A percentile compares a stretch with the other conserved stretches of the same genome.
Conservation (phyloP, 2,797 vertebrate genomes). For the Channa striata region DNA sequence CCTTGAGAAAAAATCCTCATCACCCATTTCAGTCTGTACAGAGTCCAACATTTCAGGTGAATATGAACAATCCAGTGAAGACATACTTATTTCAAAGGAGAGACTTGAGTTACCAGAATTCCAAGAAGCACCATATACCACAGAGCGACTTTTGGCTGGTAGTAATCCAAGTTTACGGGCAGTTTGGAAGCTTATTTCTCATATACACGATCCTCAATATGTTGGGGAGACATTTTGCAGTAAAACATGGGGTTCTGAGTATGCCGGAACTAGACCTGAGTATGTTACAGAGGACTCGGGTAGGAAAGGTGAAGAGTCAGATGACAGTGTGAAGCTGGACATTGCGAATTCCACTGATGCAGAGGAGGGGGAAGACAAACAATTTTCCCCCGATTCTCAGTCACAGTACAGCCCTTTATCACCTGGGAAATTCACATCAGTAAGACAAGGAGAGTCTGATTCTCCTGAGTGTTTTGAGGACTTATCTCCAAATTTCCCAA, state of each 20-base stretch:
- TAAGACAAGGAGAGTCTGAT: slow-evolving; percentile 25
- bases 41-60: slow-evolving; percentile 47
- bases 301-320: slow-evolving; percentile 13
- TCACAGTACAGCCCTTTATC: slow-evolving; percentile 28
- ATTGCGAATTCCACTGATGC: slow-evolving; percentile 4
- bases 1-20: slow-evolving; percentile 60
- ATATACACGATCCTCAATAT: slow-evolving; percentile 72
- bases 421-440: neutral
- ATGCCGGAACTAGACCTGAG: slow-evolving; percentile 53
- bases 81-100: slow-evolving; percentile 15
- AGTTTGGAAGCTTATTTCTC: slow-evolving; percentile 73
- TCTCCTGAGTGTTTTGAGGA: slow-evolving; percentile 46
- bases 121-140: slow-evolving; percentile 4
- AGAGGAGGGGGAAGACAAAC: slow-evolving; percentile 22
- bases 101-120: slow-evolving; percentile 51
- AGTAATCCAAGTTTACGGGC: slow-evolving; percentile 21
- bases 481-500: slow-evolving; percentile 51
- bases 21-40: slow-evolving; percentile 50
- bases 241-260: slow-evolving; percentile 63
- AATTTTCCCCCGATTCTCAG: slow-evolving; percentile 27
- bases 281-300: slow-evolving; percentile 36
- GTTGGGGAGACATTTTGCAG: slow-evolving; percentile 59
- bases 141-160: neutral
- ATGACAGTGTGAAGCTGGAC: slow-evolving; percentile 3
- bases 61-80: slow-evolving; percentile 22